These are phyloP conservation scores for Argynnis bischoffii DNA, from an alignment of 2,888 invertebrate genomes.

Conservation along the genomic window DNA sequence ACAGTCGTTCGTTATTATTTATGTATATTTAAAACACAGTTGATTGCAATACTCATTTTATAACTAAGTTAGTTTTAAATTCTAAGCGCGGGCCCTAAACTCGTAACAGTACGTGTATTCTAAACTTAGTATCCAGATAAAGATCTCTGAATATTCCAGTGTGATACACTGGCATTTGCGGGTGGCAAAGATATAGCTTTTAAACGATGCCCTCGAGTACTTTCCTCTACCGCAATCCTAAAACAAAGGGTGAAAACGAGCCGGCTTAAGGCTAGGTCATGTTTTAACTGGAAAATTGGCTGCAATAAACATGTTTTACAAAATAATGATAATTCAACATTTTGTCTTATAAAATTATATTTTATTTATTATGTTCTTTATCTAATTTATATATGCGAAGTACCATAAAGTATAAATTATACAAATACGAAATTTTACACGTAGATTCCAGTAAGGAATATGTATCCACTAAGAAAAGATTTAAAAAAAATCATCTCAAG, in stretches of 20 bases:
- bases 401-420: too few relatives aligned
- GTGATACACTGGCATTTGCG: conserved; percentile 5
- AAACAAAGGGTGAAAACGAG: conserved; percentile 35
- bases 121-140: neutral
- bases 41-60: too few relatives aligned
- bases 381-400: too few relatives aligned
- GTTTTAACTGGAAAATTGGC: conserved; percentile 8
- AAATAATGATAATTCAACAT: too few relatives aligned
- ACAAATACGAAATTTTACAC: too few relatives aligned
- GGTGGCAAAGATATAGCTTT: conserved; percentile 30
- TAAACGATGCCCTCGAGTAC: conserved; percentile 31
- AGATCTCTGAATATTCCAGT: neutral
- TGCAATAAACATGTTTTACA: neutral
- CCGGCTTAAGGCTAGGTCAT: conserved; percentile 21
- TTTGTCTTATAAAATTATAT: too few relatives aligned
- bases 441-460: too few relatives aligned
- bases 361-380: too few relatives aligned
- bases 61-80: neutral
- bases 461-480: too few relatives aligned
- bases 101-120: neutral
- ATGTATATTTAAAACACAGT: too few relatives aligned
- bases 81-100: neutral
- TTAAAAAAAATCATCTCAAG: too few relatives aligned
- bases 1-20: too few relatives aligned
- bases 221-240: conserved; percentile 25